phyloP scores from a whole-genome alignment of 2,888 invertebrate genomes.

The Oxycera nigricornis region DNA sequence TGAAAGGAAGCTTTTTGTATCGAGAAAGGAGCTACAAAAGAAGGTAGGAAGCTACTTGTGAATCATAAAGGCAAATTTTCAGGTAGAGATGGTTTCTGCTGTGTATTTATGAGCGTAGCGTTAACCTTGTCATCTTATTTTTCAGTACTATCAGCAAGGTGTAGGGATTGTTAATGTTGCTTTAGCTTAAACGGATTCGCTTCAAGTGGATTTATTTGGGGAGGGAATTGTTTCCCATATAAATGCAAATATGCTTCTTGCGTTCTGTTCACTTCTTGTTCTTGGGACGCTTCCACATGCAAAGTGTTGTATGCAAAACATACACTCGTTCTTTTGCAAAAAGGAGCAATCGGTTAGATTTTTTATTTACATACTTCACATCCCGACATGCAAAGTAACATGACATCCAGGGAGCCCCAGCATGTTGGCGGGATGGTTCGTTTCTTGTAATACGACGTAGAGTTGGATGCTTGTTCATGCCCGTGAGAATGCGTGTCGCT shows the following conservation, averaged over 20 bases:
- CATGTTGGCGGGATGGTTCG: neutral
- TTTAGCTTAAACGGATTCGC: neutral
- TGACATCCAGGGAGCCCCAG: neutral
- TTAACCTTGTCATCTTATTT: slow-evolving; percentile 13
- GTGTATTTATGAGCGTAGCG: no score
- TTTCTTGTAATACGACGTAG: neutral
- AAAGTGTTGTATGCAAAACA: slow-evolving; percentile 5
- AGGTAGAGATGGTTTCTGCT: no score
- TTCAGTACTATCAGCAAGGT: neutral
- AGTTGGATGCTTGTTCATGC: neutral
- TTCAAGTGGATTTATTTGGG: neutral
- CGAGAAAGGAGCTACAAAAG: no score
- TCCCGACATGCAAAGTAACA: slow-evolving; percentile 6
- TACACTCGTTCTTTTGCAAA: neutral
- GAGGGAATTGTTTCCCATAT: slow-evolving; percentile 17
- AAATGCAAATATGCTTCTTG: slow-evolving; percentile 36
- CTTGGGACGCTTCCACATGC: neutral
- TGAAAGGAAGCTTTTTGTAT: no score
- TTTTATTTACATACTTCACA: slow-evolving; percentile 38
- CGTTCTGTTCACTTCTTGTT: no score
- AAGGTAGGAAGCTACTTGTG: no score
- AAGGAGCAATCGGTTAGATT: slow-evolving; percentile 19
- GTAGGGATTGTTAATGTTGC: neutral
- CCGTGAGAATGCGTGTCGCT: neutral
- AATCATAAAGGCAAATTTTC: no score